Evolutionary conservation across 2,888 invertebrate species (phyloP).

Genomic region (Nineta flava): DNA sequence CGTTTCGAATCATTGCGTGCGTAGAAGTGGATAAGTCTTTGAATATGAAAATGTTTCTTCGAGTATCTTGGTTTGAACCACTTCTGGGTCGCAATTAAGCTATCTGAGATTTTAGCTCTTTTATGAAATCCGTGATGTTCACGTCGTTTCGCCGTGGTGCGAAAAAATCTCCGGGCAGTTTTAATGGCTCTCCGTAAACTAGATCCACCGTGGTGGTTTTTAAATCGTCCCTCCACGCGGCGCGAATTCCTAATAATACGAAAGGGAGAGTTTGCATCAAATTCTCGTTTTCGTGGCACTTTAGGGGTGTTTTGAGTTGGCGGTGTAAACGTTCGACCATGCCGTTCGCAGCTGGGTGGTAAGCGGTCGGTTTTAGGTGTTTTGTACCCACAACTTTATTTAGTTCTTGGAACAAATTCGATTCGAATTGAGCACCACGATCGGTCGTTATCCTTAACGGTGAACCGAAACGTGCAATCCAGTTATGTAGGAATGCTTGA

Average conservation of each 20-base stretch:
- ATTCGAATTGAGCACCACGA: slow-evolving; percentile 2
- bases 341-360: slow-evolving; percentile 5
- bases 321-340: slow-evolving; percentile 2
- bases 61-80: not conserved
- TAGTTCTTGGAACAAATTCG: not conserved
- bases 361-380: slow-evolving; percentile 3
- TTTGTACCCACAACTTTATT: not conserved
- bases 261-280: slow-evolving; percentile 15
- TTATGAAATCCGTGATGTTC: not conserved
- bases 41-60: not conserved
- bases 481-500: not conserved
- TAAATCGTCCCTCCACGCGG: slow-evolving; percentile 10
- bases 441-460: slow-evolving; percentile 3
- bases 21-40: not conserved
- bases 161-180: not conserved
- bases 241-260: slow-evolving; percentile 15
- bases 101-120: not conserved
- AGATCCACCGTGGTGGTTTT: not conserved
- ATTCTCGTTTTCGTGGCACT: not conserved
- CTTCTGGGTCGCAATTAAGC: not conserved
- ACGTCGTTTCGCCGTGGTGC: not conserved
- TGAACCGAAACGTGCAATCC: slow-evolving; percentile 1
- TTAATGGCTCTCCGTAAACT: not conserved
- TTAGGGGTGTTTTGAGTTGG: not conserved
- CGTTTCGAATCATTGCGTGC: not conserved